phyloP scores from a whole-genome alignment of 2,797 vertebrate genomes.

The Pyrocephalus nanus region DNA sequence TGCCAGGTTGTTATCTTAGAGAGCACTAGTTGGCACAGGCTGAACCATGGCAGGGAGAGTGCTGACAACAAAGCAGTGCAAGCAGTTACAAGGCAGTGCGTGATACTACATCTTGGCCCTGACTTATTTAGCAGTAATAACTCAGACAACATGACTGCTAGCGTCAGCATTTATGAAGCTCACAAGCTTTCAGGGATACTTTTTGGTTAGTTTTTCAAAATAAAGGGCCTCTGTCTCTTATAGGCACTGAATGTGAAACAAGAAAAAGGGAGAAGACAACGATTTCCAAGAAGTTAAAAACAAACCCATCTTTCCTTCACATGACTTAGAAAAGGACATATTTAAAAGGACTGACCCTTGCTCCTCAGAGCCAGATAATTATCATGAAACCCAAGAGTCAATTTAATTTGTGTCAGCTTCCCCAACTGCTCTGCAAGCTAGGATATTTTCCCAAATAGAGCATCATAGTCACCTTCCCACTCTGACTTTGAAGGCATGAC shows the following conservation, averaged over 20 bases:
- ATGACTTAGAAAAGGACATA: background rate
- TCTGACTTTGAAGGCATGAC: background rate
- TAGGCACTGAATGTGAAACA: background rate
- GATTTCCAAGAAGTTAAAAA: background rate
- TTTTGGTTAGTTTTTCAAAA: background rate
- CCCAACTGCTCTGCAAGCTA: background rate
- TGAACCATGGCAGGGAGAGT: background rate
- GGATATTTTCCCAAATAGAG: background rate
- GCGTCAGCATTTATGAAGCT: slow-evolving; percentile 10
- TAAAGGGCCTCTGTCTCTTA: background rate
- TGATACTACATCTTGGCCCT: slow-evolving; percentile 8
- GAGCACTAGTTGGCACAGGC: background rate
- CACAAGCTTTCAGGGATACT: background rate
- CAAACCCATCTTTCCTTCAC: background rate
- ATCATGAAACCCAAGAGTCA: background rate
- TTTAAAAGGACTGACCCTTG: background rate
- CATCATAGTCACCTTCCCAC: background rate
- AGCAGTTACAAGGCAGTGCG: background rate
- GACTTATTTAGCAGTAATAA: slow-evolving; percentile 2
- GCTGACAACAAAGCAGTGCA: background rate
- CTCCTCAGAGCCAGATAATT: background rate
- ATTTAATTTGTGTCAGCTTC: background rate
- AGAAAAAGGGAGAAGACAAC: background rate
- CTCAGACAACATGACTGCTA: background rate
- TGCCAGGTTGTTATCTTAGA: background rate